phyloP scores from a whole-genome alignment of 2,797 vertebrate genomes.

The Girardinus metallicus region DNA sequence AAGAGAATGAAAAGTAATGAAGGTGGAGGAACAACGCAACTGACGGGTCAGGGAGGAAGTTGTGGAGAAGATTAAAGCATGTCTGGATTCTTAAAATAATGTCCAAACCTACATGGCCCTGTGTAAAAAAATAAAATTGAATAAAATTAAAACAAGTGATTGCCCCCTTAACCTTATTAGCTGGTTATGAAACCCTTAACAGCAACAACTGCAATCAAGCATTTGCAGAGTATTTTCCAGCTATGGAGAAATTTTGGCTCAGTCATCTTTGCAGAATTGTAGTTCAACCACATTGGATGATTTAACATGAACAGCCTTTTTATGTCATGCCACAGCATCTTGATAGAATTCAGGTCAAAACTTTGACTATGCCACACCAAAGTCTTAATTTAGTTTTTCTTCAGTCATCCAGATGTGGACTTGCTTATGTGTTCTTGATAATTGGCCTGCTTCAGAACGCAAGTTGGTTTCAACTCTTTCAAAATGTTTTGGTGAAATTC shows the following conservation, averaged over 20 bases:
- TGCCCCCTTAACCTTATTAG: not conserved
- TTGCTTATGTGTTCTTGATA: not conserved
- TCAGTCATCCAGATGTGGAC: not conserved
- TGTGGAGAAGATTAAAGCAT: not conserved
- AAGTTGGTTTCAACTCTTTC: not conserved
- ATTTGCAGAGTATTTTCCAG: not conserved
- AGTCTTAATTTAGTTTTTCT: not conserved
- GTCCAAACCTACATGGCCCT: not conserved
- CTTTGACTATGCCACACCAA: not conserved
- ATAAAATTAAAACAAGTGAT: not conserved
- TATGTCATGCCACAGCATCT: not conserved
- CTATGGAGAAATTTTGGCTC: not conserved
- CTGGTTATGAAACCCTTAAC: not conserved
- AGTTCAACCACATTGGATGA: not conserved
- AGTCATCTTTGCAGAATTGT: not conserved
- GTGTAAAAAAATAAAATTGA: not conserved
- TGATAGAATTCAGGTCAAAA: not conserved
- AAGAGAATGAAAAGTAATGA: not conserved
- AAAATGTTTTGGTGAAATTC: not conserved
- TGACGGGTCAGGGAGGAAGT: not conserved
- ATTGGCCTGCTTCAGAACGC: not conserved
- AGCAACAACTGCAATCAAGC: not conserved
- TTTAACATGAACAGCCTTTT: not conserved
- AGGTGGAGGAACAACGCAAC: not conserved
- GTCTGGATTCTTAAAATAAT: not conserved